These are phyloP conservation scores for Tauraco erythrolophus DNA, from an alignment of 2,113 vertebrate species.

Conservation along the genomic window DNA sequence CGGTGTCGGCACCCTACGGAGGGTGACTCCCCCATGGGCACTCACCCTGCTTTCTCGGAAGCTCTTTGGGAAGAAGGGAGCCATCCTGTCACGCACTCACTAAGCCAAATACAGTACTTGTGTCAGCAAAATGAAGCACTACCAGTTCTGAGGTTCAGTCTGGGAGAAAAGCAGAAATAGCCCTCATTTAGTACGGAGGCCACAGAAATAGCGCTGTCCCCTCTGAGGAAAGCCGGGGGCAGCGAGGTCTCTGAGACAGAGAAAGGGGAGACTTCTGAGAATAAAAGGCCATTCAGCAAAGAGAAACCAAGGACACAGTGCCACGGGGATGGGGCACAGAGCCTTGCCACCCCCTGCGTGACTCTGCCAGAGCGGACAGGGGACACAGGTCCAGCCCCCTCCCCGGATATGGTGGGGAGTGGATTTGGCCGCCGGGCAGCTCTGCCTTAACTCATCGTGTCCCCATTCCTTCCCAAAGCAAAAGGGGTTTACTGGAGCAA, in stretches of 20 bases:
- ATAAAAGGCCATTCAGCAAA: not conserved
- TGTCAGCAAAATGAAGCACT: not conserved
- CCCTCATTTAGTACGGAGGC: not conserved
- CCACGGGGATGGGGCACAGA: not conserved
- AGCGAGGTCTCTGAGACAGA: not conserved
- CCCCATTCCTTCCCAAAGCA: not conserved
- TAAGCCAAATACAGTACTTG: constrained; percentile 60
- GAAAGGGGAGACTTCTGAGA: not conserved
- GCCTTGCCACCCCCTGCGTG: not conserved
- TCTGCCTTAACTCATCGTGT: not conserved
- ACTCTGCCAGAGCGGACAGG: accelerated
- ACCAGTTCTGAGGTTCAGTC: constrained; percentile 7
- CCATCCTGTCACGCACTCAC: not conserved
- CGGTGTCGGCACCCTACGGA: not conserved
- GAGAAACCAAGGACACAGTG: not conserved
- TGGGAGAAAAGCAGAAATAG: not conserved
- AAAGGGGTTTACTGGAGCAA: not conserved
- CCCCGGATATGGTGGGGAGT: accelerated
- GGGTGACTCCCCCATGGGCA: not conserved
- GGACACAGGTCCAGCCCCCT: not conserved
- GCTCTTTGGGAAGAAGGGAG: constrained; percentile 16
- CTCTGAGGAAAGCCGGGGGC: not conserved
- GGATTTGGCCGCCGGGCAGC: not conserved
- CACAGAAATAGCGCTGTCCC: not conserved
- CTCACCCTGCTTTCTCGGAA: not conserved